These are phyloP conservation scores for Novumbra hubbsi DNA, from an alignment of 2,797 vertebrate genomes.

Conservation along the genomic window DNA sequence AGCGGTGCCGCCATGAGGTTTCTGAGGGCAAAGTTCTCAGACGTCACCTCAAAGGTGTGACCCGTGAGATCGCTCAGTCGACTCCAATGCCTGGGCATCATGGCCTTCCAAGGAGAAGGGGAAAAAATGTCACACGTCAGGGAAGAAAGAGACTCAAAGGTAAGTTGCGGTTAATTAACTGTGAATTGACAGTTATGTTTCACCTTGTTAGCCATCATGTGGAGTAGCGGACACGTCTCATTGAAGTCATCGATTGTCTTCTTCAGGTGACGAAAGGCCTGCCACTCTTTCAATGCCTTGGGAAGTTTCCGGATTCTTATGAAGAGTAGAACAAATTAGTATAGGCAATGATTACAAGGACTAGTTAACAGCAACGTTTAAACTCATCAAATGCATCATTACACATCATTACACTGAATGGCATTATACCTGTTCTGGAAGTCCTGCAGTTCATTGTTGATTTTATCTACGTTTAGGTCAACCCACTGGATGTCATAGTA, in stretches of 20 bases:
- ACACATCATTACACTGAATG: neutral
- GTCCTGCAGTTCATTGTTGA: constrained; percentile 79
- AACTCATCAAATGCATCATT: neutral
- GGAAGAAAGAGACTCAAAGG: neutral
- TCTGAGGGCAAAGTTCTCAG: constrained; percentile 74
- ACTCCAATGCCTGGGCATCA: constrained; percentile 80
- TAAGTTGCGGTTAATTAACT: neutral
- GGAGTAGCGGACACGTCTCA: constrained; percentile 81
- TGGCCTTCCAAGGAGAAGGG: constrained; percentile 65
- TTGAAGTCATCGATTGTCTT: constrained; percentile 82
- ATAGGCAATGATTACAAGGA: neutral
- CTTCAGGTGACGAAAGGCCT: constrained; percentile 83
- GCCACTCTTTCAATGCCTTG: constrained; percentile 82
- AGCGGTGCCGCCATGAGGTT: constrained; percentile 79
- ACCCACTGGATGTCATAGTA: constrained; percentile 81
- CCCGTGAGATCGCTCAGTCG: constrained; percentile 73
- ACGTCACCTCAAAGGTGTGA: constrained; percentile 76
- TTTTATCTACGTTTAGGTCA: constrained; percentile 78
- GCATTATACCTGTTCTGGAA: constrained; percentile 79
- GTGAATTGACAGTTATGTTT: neutral
- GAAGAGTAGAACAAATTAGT: constrained; percentile 9
- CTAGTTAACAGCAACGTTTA: neutral
- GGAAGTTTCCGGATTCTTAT: constrained; percentile 80
- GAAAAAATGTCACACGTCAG: too few species aligned
- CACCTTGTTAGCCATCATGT: constrained; percentile 86